A percentile compares a stretch with the other conserved stretches of the same genome.
Conservation (phyloP, 2,113 vertebrate genomes). For the Lasiurus cinereus region DNA sequence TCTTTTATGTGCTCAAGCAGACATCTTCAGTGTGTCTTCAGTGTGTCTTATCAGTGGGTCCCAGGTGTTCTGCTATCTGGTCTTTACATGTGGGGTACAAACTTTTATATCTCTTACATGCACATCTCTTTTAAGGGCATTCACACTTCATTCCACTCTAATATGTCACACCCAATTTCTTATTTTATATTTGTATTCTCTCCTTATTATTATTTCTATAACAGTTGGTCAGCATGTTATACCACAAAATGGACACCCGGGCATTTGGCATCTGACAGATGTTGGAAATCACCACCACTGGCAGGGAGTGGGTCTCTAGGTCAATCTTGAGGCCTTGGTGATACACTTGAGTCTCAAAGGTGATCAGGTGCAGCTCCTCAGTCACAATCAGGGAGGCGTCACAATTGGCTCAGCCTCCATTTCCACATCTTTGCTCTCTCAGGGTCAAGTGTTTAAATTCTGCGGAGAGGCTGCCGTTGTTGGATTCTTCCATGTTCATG, state of each 20-base stretch:
- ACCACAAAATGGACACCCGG: conserved; percentile 99
- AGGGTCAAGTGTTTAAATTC: conserved; percentile 99
- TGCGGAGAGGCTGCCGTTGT: conserved; percentile 98
- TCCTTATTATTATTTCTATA: too few relatives aligned
- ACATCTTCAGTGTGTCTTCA: too few relatives aligned
- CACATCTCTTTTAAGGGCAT: too few relatives aligned
- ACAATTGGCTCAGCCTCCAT: conserved; percentile 97
- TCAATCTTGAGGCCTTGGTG: conserved; percentile 99
- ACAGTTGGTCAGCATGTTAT: conserved; percentile 99
- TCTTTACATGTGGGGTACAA: too few relatives aligned
- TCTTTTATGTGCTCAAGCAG: too few relatives aligned
- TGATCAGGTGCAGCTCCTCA: conserved; percentile 98
- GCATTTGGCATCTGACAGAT: conserved; percentile 99
- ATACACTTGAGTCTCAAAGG: conserved; percentile 99
- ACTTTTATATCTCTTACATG: too few relatives aligned
- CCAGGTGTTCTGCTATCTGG: too few relatives aligned
- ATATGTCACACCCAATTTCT: too few relatives aligned
- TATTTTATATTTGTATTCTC: too few relatives aligned
- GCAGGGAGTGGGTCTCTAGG: conserved; percentile 98
- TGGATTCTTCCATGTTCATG: conserved; percentile 99
- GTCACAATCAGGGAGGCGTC: conserved; percentile 98
- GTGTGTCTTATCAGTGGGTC: too few relatives aligned
- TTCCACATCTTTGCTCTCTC: conserved; percentile 97
- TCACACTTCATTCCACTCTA: too few relatives aligned
- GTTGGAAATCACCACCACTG: conserved; percentile 99